Percentiles rank a stretch among this genome's conserved stretches.
phyloP scores from a whole-genome alignment of 2,888 invertebrate species.

The Odontothrips loti region DNA sequence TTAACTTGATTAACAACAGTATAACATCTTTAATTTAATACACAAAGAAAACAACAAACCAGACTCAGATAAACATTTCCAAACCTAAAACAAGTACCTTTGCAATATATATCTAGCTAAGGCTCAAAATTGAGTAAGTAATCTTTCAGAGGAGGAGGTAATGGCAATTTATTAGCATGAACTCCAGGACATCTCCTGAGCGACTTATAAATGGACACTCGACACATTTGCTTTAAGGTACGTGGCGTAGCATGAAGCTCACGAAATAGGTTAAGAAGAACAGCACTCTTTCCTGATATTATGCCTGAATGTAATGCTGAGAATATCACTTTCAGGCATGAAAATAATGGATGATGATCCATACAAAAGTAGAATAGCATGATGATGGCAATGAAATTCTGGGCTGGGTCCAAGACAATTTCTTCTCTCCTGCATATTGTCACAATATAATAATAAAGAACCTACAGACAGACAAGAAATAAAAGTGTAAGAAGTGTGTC shows the following conservation, averaged over 20 bases:
- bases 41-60: slow-evolving; percentile 6
- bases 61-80: background rate
- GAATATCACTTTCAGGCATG: slow-evolving; percentile 60
- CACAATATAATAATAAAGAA: slow-evolving; percentile 67
- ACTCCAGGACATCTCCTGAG: slow-evolving; percentile 61
- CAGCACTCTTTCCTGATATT: slow-evolving; percentile 59
- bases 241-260: slow-evolving; percentile 62
- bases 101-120: slow-evolving; percentile 38
- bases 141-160: slow-evolving; percentile 64
- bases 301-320: slow-evolving; percentile 60
- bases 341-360: slow-evolving; percentile 63
- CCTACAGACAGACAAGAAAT: slow-evolving; percentile 41
- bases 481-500: background rate
- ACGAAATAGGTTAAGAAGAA: slow-evolving; percentile 58
- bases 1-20: background rate
- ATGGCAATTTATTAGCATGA: slow-evolving; percentile 60
- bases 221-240: slow-evolving; percentile 65
- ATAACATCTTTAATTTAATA: background rate
- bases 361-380: slow-evolving; percentile 62
- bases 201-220: slow-evolving; percentile 65
- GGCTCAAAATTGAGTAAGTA: slow-evolving; percentile 64
- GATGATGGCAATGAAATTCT: slow-evolving; percentile 62
- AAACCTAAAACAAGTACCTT: background rate
- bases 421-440: slow-evolving; percentile 63
- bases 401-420: slow-evolving; percentile 57